Percentiles rank a stretch among this genome's conserved stretches.
phyloP scores from a whole-genome alignment of 30 jellyfish, hydroid and myxozoan species.

The Mastigias papua region DNA sequence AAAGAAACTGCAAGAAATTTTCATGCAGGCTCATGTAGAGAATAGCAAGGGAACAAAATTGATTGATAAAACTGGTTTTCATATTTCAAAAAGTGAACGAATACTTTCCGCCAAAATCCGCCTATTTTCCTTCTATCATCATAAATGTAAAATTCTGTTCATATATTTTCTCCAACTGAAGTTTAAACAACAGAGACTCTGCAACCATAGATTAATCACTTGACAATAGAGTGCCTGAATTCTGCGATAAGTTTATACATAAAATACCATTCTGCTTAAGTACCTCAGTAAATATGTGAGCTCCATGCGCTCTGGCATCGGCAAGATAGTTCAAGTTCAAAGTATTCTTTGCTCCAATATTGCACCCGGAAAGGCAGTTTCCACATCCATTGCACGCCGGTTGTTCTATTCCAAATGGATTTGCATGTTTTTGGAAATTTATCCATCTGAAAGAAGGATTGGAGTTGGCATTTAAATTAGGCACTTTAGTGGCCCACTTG shows the following conservation, averaged over 20 bases:
- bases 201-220: not conserved
- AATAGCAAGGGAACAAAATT: no score
- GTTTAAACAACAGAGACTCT: not conserved
- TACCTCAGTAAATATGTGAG: conserved; percentile 65
- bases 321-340: conserved; percentile 47
- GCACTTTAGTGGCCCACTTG: not conserved
- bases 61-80: no score
- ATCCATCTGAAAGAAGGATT: conserved; percentile 48
- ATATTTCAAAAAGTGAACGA: no score
- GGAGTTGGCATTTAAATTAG: no score
- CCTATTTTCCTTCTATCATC: not conserved
- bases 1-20: no score
- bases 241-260: not conserved
- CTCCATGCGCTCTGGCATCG: conserved; percentile 77
- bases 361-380: conserved; percentile 68
- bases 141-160: no score
- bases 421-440: conserved; percentile 24
- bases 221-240: not conserved
- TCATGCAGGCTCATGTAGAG: no score
- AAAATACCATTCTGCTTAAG: not conserved
- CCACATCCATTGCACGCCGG: conserved; percentile 81
- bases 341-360: conserved; percentile 74
- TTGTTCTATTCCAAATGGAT: conserved; percentile 41
- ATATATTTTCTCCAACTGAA: no score
- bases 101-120: not conserved